Percentiles rank a stretch among this genome's conserved stretches.
Conservation (phyloP, 2,797 vertebrate species). For the Balearica regulorum region DNA sequence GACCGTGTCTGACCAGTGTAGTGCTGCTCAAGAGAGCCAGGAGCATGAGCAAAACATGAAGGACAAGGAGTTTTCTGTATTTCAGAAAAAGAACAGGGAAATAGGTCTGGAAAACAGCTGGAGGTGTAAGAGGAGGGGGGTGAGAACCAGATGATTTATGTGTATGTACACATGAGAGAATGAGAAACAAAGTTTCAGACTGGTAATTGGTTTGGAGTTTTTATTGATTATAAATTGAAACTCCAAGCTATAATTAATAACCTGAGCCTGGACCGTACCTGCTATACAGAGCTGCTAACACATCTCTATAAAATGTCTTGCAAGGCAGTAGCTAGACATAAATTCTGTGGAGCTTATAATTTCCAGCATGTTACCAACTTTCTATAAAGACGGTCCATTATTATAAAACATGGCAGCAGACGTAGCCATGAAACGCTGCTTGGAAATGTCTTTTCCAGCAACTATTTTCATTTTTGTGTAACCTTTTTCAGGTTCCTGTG, state of each 20-base stretch:
- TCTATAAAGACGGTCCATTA: not conserved
- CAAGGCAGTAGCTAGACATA: not conserved
- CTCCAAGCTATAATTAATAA: constrained; percentile 40
- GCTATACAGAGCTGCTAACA: not conserved
- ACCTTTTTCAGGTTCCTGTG: not conserved
- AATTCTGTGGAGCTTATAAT: constrained; percentile 19
- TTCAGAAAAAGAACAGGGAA: not conserved
- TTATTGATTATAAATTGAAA: constrained; percentile 47
- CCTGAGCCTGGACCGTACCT: not conserved
- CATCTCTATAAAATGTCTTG: constrained; percentile 32
- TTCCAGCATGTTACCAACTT: not conserved
- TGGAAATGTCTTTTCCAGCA: not conserved
- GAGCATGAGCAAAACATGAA: not conserved
- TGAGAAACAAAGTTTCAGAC: constrained; percentile 13
- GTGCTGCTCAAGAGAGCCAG: not conserved
- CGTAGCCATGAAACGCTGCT: not conserved
- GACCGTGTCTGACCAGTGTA: not conserved
- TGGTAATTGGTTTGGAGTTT: constrained; percentile 22
- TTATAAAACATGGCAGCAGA: not conserved
- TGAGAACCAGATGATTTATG: constrained; percentile 13
- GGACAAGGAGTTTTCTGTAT: not conserved
- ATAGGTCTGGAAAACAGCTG: not conserved
- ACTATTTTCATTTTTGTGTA: not conserved
- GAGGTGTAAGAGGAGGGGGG: not conserved
- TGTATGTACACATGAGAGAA: not conserved